Evolutionary conservation across 2,888 invertebrate genomes (phyloP).

Genomic region (Callosobruchus maculatus): DNA sequence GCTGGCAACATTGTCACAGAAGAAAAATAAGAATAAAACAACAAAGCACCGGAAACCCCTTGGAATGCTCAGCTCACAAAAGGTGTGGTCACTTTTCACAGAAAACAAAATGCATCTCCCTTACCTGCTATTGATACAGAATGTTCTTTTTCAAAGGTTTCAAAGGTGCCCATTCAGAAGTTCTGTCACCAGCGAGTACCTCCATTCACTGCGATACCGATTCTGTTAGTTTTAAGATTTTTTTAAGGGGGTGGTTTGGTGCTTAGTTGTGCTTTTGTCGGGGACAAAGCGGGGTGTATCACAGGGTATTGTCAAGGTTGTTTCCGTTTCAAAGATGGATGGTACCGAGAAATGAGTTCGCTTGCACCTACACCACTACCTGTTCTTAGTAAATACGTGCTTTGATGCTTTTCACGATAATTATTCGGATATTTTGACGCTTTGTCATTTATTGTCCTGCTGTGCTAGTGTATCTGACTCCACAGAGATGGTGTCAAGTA

Average conservation of each 20-base stretch:
- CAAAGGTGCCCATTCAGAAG: slow-evolving; percentile 27
- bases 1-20: slow-evolving; percentile 44
- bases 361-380: not conserved
- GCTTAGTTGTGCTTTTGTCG: slow-evolving; percentile 2
- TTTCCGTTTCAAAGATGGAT: not conserved
- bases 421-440: not conserved
- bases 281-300: not conserved
- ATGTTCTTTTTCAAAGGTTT: slow-evolving; percentile 20
- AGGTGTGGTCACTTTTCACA: slow-evolving; percentile 51
- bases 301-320: not conserved
- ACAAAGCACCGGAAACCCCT: slow-evolving; percentile 50
- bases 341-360: not conserved
- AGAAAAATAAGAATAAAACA: slow-evolving; percentile 40
- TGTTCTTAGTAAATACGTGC: not conserved
- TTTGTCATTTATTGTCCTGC: not conserved
- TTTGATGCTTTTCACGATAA: not conserved
- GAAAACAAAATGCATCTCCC: slow-evolving; percentile 20
- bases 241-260: slow-evolving; percentile 13
- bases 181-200: slow-evolving; percentile 19
- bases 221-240: slow-evolving; percentile 30
- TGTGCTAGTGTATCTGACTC: too few relatives aligned
- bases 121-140: slow-evolving; percentile 8
- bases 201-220: slow-evolving; percentile 25
- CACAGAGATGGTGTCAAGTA: too few relatives aligned
- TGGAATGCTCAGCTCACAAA: slow-evolving; percentile 45